phyloP scores from a whole-genome alignment of 2,797 vertebrate genomes.

The Knipowitschia caucasica region DNA sequence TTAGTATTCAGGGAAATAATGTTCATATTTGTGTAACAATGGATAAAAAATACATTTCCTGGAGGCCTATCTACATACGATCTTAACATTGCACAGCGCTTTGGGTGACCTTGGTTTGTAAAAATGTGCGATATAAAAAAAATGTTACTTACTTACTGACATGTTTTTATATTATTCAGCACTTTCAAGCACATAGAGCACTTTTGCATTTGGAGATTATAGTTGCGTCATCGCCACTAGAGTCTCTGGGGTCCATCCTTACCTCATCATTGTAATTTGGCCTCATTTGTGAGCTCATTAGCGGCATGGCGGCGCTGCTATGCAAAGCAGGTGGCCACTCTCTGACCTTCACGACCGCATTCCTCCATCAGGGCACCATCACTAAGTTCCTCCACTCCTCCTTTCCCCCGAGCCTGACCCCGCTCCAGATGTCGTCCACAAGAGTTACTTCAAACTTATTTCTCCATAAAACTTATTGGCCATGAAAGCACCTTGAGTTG shows the following conservation, averaged over 20 bases:
- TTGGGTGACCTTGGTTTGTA: too few relatives aligned
- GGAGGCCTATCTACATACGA: too few relatives aligned
- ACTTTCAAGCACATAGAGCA: neutral
- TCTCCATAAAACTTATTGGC: constrained; percentile 72
- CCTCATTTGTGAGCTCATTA: constrained; percentile 45
- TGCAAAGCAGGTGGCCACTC: constrained; percentile 53
- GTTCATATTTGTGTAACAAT: too few relatives aligned
- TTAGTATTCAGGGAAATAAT: too few relatives aligned
- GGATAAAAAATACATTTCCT: too few relatives aligned
- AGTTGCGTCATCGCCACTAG: neutral
- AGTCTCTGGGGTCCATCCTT: neutral
- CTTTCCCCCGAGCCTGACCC: constrained; percentile 28
- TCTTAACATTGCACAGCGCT: too few relatives aligned
- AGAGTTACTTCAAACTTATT: constrained; percentile 69
- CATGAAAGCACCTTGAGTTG: constrained; percentile 64
- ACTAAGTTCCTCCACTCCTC: constrained; percentile 24
- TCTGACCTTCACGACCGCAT: constrained; percentile 43
- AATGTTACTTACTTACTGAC: neutral
- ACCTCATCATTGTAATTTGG: constrained; percentile 17
- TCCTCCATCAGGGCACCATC: constrained; percentile 49
- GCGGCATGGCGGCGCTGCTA: constrained; percentile 21
- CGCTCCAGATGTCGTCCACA: constrained; percentile 67
- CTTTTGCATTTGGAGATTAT: neutral
- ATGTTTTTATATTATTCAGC: neutral
- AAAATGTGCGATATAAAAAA: too few relatives aligned